Conservation (phyloP, 1,140 invertebrate species). For the Drosophila serrata region DNA sequence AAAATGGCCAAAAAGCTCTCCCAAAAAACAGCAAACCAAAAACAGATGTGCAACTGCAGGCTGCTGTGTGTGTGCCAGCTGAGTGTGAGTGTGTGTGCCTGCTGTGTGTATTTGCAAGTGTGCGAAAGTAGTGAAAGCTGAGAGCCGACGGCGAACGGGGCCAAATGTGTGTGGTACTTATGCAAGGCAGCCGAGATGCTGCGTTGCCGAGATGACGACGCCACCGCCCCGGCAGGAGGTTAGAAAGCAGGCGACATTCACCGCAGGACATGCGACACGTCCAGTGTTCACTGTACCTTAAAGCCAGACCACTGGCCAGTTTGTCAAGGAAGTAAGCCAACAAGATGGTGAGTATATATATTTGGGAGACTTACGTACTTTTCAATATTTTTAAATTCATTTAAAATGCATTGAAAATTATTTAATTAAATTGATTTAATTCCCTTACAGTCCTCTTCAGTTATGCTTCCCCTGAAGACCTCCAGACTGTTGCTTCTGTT, state of each 20-base stretch:
- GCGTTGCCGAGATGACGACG: constrained; percentile 48
- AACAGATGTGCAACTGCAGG: constrained; percentile 35
- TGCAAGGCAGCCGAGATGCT: constrained; percentile 49
- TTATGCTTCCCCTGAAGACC: constrained; percentile 32
- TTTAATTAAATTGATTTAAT: constrained; percentile 6
- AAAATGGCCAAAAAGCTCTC: constrained; percentile 33
- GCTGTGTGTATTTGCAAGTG: background rate
- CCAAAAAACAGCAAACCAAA: background rate
- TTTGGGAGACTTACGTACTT: background rate
- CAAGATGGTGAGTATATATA: constrained; percentile 55
- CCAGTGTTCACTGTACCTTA: constrained; percentile 48
- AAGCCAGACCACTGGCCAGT: constrained; percentile 10
- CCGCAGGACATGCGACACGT: constrained; percentile 51
- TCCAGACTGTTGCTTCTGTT: constrained; percentile 52
- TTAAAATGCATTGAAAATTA: background rate
- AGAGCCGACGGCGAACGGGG: constrained; percentile 52
- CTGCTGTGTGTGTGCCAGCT: background rate
- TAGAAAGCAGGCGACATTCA: constrained; percentile 47
- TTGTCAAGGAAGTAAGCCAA: constrained; percentile 21
- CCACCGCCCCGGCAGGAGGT: constrained; percentile 59
- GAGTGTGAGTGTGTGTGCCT: constrained; percentile 7
- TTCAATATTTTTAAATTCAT: background rate
- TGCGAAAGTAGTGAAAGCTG: constrained; percentile 53
- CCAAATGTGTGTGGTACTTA: constrained; percentile 34
- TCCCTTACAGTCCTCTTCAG: constrained; percentile 3